Conservation (phyloP, 2,113 vertebrate genomes). For the Pituophis catenifer region DNA sequence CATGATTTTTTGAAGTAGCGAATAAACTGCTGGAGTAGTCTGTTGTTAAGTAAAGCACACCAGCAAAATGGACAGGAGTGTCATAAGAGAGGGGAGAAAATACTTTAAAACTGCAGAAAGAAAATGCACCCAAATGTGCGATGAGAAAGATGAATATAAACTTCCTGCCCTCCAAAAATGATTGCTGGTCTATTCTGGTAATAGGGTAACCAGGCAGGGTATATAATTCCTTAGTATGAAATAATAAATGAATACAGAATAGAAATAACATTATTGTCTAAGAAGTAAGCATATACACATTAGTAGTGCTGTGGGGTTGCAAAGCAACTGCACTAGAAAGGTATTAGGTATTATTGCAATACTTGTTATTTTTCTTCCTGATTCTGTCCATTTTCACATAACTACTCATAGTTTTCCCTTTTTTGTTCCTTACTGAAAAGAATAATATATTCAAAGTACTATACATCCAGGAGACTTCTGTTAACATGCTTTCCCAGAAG, state of each 20-base stretch:
- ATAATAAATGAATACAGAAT: neutral
- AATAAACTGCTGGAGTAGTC: neutral
- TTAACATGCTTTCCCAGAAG: conserved; percentile 37
- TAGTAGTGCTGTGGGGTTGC: neutral
- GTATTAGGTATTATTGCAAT: neutral
- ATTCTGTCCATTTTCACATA: neutral
- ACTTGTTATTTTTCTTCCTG: neutral
- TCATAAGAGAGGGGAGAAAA: neutral
- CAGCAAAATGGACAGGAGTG: neutral
- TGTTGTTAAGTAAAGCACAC: neutral
- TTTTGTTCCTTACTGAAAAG: neutral
- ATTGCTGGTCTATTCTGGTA: neutral
- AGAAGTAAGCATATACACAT: neutral
- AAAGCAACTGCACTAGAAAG: neutral
- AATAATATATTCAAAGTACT: neutral
- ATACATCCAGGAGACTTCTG: conserved; percentile 1
- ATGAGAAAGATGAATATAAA: neutral
- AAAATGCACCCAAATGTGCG: neutral
- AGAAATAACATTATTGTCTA: neutral
- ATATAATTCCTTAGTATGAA: neutral
- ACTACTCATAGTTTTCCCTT: neutral
- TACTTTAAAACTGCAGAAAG: neutral
- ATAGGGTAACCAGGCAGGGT: neutral
- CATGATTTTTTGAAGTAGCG: neutral
- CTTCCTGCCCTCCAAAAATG: neutral